A percentile compares a stretch with the other conserved stretches of the same genome.
These are phyloP conservation scores for Hypena proboscidalis DNA, from an alignment of 2,888 invertebrate species.

Conservation along the genomic window DNA sequence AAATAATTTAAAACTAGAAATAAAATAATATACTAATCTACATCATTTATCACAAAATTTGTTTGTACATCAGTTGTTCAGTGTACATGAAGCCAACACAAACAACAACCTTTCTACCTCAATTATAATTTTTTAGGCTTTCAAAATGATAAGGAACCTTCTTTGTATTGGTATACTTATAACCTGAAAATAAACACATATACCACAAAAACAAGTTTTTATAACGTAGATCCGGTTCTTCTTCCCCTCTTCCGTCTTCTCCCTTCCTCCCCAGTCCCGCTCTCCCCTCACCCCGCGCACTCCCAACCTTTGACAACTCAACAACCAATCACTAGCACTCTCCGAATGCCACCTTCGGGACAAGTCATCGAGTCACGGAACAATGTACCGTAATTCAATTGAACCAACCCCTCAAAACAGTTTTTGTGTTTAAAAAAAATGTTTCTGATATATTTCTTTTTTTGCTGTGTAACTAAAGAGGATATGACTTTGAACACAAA, in stretches of 20 bases:
- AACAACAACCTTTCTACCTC: too few relatives aligned
- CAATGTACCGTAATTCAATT: too few relatives aligned
- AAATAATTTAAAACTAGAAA: too few relatives aligned
- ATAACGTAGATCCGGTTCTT: constrained; percentile 46
- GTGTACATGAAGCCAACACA: too few relatives aligned
- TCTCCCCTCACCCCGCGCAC: constrained; percentile 52
- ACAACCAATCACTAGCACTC: constrained; percentile 75
- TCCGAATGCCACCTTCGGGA: constrained; percentile 53
- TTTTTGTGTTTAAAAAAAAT: constrained; percentile 24
- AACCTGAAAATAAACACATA: constrained; percentile 39
- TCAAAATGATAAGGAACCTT: too few relatives aligned
- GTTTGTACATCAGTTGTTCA: too few relatives aligned
- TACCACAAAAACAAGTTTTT: constrained; percentile 5
- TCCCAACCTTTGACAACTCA: constrained; percentile 77
- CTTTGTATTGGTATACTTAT: too few relatives aligned
- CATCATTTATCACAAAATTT: too few relatives aligned
- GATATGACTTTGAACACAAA: too few relatives aligned
- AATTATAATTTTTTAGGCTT: too few relatives aligned
- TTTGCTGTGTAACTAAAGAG: constrained; percentile 8
- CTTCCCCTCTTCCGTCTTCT: constrained; percentile 51
- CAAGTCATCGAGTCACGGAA: constrained; percentile 22
- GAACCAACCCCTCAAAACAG: constrained; percentile 8
- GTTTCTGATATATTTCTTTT: constrained; percentile 3
- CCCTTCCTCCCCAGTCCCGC: constrained; percentile 51
- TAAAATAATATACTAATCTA: too few relatives aligned